A percentile compares a stretch with the other conserved stretches of the same genome.
Evolutionary conservation across 2,113 vertebrate genomes (phyloP).

Genomic region (Butastur rufipennis): DNA sequence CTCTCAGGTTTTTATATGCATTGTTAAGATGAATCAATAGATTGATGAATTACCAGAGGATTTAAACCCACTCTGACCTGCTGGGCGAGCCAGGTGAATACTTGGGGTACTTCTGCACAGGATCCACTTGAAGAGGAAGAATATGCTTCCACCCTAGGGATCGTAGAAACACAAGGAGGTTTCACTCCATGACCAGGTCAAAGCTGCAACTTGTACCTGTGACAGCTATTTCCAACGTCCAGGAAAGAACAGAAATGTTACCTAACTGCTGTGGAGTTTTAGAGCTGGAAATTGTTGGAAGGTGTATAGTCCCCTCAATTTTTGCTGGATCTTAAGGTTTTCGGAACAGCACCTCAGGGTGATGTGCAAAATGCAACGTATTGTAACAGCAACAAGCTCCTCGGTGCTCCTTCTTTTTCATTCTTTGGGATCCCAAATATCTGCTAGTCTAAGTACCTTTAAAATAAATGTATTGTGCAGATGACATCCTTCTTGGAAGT

Average conservation of each 20-base stretch:
- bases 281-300: not conserved
- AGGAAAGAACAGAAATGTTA: not conserved
- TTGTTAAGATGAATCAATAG: not conserved
- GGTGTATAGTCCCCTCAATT: not conserved
- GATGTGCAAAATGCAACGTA: fast-evolving
- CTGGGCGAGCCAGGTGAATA: not conserved
- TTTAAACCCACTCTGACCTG: not conserved
- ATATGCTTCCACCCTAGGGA: not conserved
- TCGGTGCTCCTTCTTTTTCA: not conserved
- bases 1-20: not conserved
- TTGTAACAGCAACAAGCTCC: not conserved
- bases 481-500: too few relatives aligned
- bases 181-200: not conserved
- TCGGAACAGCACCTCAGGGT: not conserved
- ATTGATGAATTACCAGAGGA: not conserved
- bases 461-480: fast-evolving
- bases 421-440: not conserved
- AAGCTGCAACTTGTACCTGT: not conserved
- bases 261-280: not conserved
- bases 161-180: not conserved
- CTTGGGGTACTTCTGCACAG: not conserved
- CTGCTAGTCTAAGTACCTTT: not conserved
- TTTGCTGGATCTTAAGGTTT: not conserved
- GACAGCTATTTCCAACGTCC: not conserved
- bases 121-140: not conserved